Conservation (phyloP, 2,888 invertebrate genomes). For the Neria commutata region DNA sequence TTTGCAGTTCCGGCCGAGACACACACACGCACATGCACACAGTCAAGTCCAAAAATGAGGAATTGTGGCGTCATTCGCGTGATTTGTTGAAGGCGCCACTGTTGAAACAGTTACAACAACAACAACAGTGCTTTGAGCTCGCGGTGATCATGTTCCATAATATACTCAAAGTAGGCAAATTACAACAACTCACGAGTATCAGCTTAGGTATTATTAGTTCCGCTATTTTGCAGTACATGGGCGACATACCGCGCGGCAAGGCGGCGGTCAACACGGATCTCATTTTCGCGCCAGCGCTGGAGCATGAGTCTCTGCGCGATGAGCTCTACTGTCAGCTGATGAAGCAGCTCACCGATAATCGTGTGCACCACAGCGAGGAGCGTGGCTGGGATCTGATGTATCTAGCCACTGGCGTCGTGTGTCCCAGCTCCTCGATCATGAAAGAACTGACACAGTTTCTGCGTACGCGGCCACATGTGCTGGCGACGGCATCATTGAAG, state of each 20-base stretch:
- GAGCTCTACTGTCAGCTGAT: slow-evolving; percentile 94
- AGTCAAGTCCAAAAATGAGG: slow-evolving; percentile 71
- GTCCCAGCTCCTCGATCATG: slow-evolving; percentile 76
- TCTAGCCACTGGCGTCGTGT: slow-evolving; percentile 84
- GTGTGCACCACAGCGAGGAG: slow-evolving; percentile 81
- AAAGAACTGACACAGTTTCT: slow-evolving; percentile 80
- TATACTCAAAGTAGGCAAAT: slow-evolving; percentile 71
- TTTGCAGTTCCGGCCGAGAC: slow-evolving; percentile 59
- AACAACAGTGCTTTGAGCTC: slow-evolving; percentile 74
- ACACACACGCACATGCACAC: slow-evolving; percentile 69
- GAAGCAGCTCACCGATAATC: slow-evolving; percentile 90
- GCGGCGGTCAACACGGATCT: slow-evolving; percentile 83
- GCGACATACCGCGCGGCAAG: slow-evolving; percentile 85
- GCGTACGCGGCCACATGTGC: slow-evolving; percentile 73
- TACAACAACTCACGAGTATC: not conserved
- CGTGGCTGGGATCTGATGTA: slow-evolving; percentile 95
- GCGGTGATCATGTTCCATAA: slow-evolving; percentile 77
- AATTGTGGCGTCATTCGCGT: slow-evolving; percentile 82
- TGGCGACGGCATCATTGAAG: slow-evolving; percentile 82
- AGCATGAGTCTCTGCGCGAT: slow-evolving; percentile 79
- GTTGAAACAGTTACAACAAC: slow-evolving; percentile 74
- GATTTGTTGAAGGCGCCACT: slow-evolving; percentile 85
- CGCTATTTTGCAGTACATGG: slow-evolving; percentile 71
- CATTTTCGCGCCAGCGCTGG: slow-evolving; percentile 80
- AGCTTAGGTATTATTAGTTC: not conserved